These are phyloP conservation scores for Uria lomvia DNA, from an alignment of 2,113 vertebrate species.

Conservation along the genomic window DNA sequence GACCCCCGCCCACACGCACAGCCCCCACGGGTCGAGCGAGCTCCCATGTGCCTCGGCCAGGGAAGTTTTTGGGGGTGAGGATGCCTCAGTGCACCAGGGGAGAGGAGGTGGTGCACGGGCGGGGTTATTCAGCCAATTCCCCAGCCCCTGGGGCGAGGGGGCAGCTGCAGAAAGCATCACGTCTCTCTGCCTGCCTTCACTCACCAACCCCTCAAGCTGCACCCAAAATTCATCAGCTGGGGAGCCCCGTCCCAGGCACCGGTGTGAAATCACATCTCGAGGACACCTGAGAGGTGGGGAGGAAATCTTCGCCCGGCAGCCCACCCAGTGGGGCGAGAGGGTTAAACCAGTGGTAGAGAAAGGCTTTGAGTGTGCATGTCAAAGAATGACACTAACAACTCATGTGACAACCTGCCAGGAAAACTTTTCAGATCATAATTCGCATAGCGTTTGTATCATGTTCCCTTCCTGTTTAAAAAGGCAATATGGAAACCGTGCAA, in stretches of 20 bases:
- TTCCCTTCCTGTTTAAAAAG: slow-evolving; percentile 53
- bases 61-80: background rate
- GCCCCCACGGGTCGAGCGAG: fast-evolving
- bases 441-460: background rate
- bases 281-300: background rate
- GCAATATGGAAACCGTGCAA: background rate
- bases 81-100: background rate
- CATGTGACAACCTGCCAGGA: slow-evolving; percentile 29
- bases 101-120: background rate
- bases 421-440: slow-evolving; percentile 56
- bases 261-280: background rate
- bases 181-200: background rate
- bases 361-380: background rate
- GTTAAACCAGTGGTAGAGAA: background rate
- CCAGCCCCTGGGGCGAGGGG: background rate
- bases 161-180: background rate
- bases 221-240: background rate
- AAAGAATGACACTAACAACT: slow-evolving; percentile 27
- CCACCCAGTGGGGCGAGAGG: fast-evolving
- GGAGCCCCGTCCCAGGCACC: background rate
- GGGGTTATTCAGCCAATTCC: background rate
- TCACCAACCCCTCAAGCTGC: background rate
- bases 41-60: fast-evolving
- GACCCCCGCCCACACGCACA: background rate
- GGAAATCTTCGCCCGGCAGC: background rate